Percentiles rank a stretch among this genome's conserved stretches.
phyloP scores from a whole-genome alignment of 2,888 invertebrate genomes.

The Pseudanteris insignis region DNA sequence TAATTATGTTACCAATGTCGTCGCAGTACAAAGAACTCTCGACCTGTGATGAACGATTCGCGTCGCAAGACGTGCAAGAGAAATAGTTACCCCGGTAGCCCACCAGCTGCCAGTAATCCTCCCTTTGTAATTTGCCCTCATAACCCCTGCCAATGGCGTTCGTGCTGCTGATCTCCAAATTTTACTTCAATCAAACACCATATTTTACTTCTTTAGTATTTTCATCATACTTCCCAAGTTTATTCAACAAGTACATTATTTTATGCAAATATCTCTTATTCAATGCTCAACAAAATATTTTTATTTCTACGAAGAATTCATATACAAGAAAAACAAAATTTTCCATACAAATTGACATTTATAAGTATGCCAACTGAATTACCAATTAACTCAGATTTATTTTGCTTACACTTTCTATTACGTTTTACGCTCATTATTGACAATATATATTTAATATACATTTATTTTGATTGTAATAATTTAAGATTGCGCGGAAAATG shows the following conservation, averaged over 20 bases:
- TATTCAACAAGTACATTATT: conserved; percentile 2
- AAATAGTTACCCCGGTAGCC: conserved; percentile 61
- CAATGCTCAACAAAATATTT: too few relatives aligned
- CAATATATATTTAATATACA: too few relatives aligned
- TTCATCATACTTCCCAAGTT: conserved; percentile 7
- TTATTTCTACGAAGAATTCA: too few relatives aligned
- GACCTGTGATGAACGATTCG: conserved; percentile 47
- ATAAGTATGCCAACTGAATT: too few relatives aligned
- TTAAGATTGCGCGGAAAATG: too few relatives aligned
- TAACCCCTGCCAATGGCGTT: conserved; percentile 63
- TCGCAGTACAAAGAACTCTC: conserved; percentile 64
- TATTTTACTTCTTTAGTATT: conserved; percentile 19
- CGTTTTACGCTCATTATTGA: too few relatives aligned
- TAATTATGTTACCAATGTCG: conserved; percentile 67
- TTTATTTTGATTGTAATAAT: too few relatives aligned
- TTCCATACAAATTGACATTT: too few relatives aligned
- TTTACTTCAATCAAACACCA: conserved; percentile 28
- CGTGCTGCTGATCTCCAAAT: conserved; percentile 46
- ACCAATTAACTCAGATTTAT: too few relatives aligned
- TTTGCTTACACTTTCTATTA: too few relatives aligned
- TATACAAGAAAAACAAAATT: too few relatives aligned
- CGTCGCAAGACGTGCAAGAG: conserved; percentile 46
- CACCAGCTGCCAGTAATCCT: conserved; percentile 68
- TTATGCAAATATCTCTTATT: too few relatives aligned
- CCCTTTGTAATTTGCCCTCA: conserved; percentile 66